Base-by-base conservation (phyloP, 1,140 invertebrate species). In the Phortica variegata region DNA sequence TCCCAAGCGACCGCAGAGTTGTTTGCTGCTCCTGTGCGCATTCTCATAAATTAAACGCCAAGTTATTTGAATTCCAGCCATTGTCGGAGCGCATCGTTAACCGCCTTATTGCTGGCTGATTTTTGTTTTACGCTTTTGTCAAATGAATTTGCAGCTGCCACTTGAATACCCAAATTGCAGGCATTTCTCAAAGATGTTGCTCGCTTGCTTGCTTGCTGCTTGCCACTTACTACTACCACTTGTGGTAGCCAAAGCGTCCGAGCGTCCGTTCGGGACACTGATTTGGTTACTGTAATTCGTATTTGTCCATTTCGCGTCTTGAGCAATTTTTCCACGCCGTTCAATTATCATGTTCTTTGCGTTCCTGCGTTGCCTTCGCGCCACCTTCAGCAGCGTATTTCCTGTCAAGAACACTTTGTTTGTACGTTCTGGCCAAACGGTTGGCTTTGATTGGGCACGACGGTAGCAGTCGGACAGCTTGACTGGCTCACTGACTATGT, bases 21-120 rank as follows among this genome's bases (percentile, higher is more conserved):
- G n/a, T n/a, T n/a, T n/a, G n/a, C n/a, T n/a, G n/a, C n/a, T n/a
- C n/a, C n/a, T 26, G 33, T 63, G 63, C 54, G 63, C 65, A 68
- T 68, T 68, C 63, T 59, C 63, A 68, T 68, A 68, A 68, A 68
- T 68, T 68, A 68, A 68, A 68, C 54, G 63, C 63, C 63, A 68
- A 63, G 63, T 68, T 68, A 68, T 68, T 68, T 68, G 63, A 68
- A 68, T 68, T 68, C 63, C 52, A 52, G 46, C 34, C 51, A 49
- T 37, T n/a, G 19, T 51, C 38, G 17, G 32, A 46, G 18, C 20
- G 15, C 37, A 38, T 9, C n/a, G 29, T 32, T 37, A 12, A 16
- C 13, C 9, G 18, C 0, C 2, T 8, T 4, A 6, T 19, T 19
- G 49, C 31, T 32, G 34, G 57, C 50, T 65, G 54, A 50, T 66